phyloP scores from a whole-genome alignment of 2,888 invertebrate genomes.

The Sinelater perroti region DNA sequence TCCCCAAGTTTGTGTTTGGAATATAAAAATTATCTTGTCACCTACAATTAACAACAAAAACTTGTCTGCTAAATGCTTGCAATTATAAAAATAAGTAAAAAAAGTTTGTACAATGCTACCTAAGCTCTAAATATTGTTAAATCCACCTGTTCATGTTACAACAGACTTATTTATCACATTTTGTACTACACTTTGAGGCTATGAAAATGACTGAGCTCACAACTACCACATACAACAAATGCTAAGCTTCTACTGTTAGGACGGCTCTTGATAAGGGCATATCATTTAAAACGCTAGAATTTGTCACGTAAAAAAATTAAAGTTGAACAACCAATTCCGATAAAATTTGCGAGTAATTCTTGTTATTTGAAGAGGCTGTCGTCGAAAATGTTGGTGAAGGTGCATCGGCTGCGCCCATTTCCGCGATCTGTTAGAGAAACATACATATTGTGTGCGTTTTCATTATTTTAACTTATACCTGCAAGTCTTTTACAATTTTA shows the following conservation, averaged over 20 bases:
- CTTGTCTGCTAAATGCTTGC: too few relatives aligned
- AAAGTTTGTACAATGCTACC: too few relatives aligned
- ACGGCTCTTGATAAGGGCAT: constrained; percentile 11
- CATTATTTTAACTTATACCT: constrained; percentile 31
- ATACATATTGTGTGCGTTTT: constrained; percentile 6
- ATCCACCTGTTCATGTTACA: constrained; percentile 1
- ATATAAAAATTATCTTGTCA: too few relatives aligned
- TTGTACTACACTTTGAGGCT: constrained; percentile 16
- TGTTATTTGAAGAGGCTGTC: constrained; percentile 49
- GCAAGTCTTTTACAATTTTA: constrained; percentile 40
- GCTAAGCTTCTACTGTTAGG: constrained; percentile 2
- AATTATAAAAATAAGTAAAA: neutral
- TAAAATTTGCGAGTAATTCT: constrained; percentile 63
- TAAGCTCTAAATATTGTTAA: neutral
- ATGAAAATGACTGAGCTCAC: too few relatives aligned
- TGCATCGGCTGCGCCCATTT: constrained; percentile 8
- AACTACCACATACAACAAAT: too few relatives aligned
- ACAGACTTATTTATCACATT: constrained; percentile 18
- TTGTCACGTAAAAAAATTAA: constrained; percentile 42
- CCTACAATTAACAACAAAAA: too few relatives aligned
- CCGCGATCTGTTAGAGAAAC: constrained; percentile 28
- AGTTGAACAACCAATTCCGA: constrained; percentile 62
- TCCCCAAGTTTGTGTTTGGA: too few relatives aligned
- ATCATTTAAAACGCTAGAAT: neutral
- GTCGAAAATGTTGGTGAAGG: neutral